phyloP scores from a whole-genome alignment of 2,113 vertebrate species.

The Cheirogaleus medius region DNA sequence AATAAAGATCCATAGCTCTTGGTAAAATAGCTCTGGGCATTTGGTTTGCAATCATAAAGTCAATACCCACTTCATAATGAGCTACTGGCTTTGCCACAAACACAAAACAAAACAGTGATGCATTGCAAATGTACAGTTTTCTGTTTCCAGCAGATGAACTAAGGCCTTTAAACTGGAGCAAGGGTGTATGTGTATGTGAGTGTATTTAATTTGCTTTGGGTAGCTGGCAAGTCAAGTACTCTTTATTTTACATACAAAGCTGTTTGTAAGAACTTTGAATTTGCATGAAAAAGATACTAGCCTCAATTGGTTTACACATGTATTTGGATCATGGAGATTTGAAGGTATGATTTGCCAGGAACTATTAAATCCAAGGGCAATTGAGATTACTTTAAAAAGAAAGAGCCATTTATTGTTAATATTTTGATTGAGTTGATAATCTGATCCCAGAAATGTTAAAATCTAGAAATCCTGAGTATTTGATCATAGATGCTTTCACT shows the following conservation, averaged over 20 bases:
- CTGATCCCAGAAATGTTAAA: background rate
- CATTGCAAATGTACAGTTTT: slow-evolving; percentile 36
- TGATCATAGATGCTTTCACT: background rate
- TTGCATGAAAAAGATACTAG: slow-evolving; percentile 55
- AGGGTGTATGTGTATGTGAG: slow-evolving; percentile 18
- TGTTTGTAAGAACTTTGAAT: slow-evolving; percentile 42
- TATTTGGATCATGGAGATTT: background rate
- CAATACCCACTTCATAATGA: slow-evolving; percentile 59
- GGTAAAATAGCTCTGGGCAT: slow-evolving; percentile 66
- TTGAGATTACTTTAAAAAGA: background rate
- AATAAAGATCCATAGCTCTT: background rate
- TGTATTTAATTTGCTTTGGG: slow-evolving; percentile 63
- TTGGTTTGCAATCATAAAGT: slow-evolving; percentile 81
- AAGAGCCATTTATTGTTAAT: slow-evolving; percentile 17
- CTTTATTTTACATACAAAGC: slow-evolving; percentile 41
- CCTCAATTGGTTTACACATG: slow-evolving; percentile 38
- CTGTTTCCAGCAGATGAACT: slow-evolving; percentile 69
- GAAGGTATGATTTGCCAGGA: background rate
- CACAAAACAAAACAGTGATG: slow-evolving; percentile 53
- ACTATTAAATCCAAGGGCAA: background rate
- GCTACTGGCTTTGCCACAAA: slow-evolving; percentile 57
- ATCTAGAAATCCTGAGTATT: slow-evolving; percentile 11
- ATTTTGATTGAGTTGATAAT: background rate
- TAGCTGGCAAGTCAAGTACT: slow-evolving; percentile 42
- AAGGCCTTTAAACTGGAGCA: slow-evolving; percentile 70